Evolutionary conservation across 2,113 vertebrate species (phyloP).

Genomic region (Eulemur rufifrons): DNA sequence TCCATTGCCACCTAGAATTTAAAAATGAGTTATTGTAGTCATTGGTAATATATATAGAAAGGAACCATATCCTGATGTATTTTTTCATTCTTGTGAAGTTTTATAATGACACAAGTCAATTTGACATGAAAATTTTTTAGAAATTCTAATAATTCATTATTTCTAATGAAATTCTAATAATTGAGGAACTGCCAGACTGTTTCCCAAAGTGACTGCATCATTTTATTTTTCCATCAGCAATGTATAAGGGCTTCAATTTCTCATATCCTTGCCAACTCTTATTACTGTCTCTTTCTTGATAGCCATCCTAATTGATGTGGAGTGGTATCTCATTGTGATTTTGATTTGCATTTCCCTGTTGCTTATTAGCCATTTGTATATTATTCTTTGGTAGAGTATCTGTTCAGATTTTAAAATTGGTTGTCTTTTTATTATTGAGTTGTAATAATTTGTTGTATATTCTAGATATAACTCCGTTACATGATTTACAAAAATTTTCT

Average conservation of each 20-base stretch:
- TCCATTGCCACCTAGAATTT: conserved; percentile 20
- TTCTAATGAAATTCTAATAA: conserved; percentile 13
- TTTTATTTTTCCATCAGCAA: background rate
- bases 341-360: background rate
- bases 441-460: background rate
- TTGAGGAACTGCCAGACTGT: background rate
- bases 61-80: background rate
- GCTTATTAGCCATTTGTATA: background rate
- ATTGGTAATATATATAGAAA: background rate
- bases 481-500: background rate
- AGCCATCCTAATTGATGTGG: background rate
- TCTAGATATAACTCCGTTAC: background rate
- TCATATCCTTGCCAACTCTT: background rate
- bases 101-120: background rate
- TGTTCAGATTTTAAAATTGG: background rate
- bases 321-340: background rate
- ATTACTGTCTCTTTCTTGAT: background rate
- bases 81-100: background rate
- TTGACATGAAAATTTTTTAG: background rate
- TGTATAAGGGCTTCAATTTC: background rate
- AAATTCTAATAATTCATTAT: background rate
- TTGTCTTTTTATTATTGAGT: background rate
- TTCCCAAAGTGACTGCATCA: background rate
- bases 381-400: background rate
- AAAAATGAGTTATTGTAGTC: background rate